These are phyloP conservation scores for Brachystomella parvula DNA, from an alignment of 1,140 invertebrate genomes.

Conservation along the genomic window DNA sequence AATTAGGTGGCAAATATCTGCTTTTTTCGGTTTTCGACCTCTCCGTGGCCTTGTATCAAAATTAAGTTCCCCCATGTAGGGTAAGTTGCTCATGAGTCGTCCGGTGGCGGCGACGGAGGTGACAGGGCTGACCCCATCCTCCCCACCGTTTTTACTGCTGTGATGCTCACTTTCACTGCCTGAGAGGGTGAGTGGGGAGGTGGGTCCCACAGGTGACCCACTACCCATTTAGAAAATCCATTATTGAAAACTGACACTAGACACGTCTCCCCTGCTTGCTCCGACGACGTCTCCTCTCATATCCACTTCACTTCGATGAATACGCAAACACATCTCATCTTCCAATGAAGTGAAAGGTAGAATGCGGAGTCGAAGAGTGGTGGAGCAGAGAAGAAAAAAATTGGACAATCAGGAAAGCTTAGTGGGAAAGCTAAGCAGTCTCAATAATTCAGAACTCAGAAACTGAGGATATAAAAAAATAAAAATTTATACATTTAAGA, in stretches of 20 bases:
- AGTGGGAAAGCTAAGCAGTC: too few species aligned
- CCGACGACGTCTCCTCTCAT: background rate
- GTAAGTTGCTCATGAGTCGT: slow-evolving; percentile 49
- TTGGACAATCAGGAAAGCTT: too few species aligned
- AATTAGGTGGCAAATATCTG: slow-evolving; percentile 81
- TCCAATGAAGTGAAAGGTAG: too few species aligned
- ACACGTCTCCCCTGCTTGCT: background rate
- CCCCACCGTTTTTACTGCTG: background rate
- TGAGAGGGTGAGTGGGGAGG: too few species aligned
- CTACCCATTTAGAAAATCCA: background rate
- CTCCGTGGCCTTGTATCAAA: slow-evolving; percentile 70
- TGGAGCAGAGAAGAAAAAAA: too few species aligned
- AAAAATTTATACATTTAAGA: too few species aligned
- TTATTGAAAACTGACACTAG: background rate
- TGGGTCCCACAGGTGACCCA: background rate
- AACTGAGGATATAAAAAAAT: too few species aligned
- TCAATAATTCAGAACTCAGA: too few species aligned
- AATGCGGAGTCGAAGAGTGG: too few species aligned
- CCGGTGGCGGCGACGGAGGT: background rate
- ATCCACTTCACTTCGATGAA: background rate
- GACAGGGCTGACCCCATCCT: background rate
- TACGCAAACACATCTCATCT: too few species aligned
- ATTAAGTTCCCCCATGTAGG: slow-evolving; percentile 84
- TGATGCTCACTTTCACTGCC: slow-evolving; percentile 3
- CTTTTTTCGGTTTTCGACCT: slow-evolving; percentile 78